These are phyloP conservation scores for Colistium nudipinnis DNA, from an alignment of 2,113 vertebrate species.

Conservation along the genomic window DNA sequence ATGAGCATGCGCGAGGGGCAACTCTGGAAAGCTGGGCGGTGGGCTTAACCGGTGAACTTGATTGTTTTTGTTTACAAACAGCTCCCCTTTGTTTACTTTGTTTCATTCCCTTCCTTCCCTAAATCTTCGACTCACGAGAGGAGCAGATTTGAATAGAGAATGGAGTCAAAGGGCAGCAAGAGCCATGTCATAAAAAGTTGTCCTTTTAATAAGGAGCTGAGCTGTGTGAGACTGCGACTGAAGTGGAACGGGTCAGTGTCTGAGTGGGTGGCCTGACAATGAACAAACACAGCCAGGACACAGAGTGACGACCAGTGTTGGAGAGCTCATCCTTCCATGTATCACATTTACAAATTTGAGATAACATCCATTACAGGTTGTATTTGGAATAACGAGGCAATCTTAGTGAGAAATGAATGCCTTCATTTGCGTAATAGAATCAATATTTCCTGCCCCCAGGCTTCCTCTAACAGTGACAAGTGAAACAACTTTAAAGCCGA, in stretches of 20 bases:
- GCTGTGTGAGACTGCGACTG: conserved; percentile 8
- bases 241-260: conserved; percentile 42
- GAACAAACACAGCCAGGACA: conserved; percentile 14
- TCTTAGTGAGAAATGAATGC: conserved; percentile 38
- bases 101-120: not conserved
- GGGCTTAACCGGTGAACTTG: too few relatives aligned
- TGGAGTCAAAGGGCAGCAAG: conserved; percentile 2
- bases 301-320: conserved; percentile 8
- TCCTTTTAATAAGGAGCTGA: conserved; percentile 37
- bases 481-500: conserved; percentile 11
- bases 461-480: conserved; percentile 39
- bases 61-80: too few relatives aligned
- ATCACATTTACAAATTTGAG: not conserved
- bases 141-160: conserved; percentile 15
- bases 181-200: conserved; percentile 38
- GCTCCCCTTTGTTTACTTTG: too few relatives aligned
- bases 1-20: too few relatives aligned
- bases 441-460: conserved; percentile 36
- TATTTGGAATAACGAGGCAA: conserved; percentile 36
- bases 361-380: conserved; percentile 10
- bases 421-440: conserved; percentile 32
- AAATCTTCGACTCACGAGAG: conserved; percentile 8
- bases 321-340: conserved; percentile 19
- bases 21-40: too few relatives aligned
- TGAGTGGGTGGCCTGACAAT: conserved; percentile 42